phyloP scores from a whole-genome alignment of 1,140 invertebrate species.

The Apis cerana region DNA sequence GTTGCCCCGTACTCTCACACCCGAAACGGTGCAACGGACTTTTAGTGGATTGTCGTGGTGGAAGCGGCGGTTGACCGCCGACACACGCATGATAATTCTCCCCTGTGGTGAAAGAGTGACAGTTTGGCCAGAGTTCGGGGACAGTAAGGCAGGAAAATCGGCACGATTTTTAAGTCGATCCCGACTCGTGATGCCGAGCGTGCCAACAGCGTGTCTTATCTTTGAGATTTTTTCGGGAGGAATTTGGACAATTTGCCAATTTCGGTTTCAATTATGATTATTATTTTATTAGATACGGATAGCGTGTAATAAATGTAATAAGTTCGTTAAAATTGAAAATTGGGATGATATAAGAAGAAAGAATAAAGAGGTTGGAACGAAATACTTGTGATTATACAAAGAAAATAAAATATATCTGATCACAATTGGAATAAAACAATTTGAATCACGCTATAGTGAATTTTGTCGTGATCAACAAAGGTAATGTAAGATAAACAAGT shows the following conservation, averaged over 20 bases:
- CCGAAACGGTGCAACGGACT: conserved; percentile 38
- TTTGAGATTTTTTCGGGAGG: not conserved
- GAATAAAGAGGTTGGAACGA: too few species aligned
- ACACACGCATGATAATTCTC: conserved; percentile 56
- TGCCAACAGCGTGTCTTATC: not conserved
- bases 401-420: too few species aligned
- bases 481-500: too few species aligned
- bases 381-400: too few species aligned
- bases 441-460: too few species aligned
- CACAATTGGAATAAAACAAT: too few species aligned
- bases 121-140: conserved; percentile 54
- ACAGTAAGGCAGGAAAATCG: conserved; percentile 37
- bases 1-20: not conserved
- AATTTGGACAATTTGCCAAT: not conserved
- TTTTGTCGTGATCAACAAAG: too few species aligned
- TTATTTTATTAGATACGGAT: too few species aligned
- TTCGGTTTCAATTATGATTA: not conserved
- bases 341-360: too few species aligned
- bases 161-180: not conserved
- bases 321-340: too few species aligned
- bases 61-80: conserved; percentile 49
- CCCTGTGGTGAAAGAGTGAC: conserved; percentile 47
- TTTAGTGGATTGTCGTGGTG: conserved; percentile 52
- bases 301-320: too few species aligned
- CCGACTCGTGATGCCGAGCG: not conserved